Percentiles rank a stretch among this genome's conserved stretches.
Conservation (phyloP, 2,113 vertebrate species). For the Alaudala cheleensis region DNA sequence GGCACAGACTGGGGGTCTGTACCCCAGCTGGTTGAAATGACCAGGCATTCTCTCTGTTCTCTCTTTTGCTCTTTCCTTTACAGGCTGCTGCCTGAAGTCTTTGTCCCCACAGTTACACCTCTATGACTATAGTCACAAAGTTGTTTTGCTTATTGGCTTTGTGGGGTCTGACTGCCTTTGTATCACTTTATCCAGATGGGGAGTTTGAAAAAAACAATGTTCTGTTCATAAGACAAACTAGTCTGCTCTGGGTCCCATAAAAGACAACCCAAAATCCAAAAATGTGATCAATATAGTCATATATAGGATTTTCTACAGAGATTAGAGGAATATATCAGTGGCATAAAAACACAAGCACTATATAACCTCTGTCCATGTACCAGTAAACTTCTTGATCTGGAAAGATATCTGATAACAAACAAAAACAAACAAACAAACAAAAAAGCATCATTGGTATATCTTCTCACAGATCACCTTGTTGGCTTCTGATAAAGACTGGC, state of each 20-base stretch:
- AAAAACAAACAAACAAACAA: background rate
- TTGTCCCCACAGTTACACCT: background rate
- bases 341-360: background rate
- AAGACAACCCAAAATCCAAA: background rate
- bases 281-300: background rate
- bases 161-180: background rate
- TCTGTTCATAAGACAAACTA: background rate
- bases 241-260: background rate
- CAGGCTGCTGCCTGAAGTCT: background rate
- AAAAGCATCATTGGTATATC: background rate
- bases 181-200: background rate
- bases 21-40: background rate
- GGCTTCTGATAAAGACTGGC: background rate
- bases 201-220: background rate
- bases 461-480: background rate
- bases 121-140: background rate
- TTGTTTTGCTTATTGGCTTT: background rate
- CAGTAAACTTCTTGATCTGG: background rate
- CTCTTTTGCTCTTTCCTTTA: background rate
- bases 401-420: background rate
- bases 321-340: background rate
- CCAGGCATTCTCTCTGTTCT: background rate
- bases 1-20: background rate
- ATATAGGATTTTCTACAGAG: background rate
- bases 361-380: background rate